A percentile compares a stretch with the other conserved stretches of the same genome.
phyloP scores from a whole-genome alignment of 2,113 vertebrate species.

The Sclerurus mexicanus region DNA sequence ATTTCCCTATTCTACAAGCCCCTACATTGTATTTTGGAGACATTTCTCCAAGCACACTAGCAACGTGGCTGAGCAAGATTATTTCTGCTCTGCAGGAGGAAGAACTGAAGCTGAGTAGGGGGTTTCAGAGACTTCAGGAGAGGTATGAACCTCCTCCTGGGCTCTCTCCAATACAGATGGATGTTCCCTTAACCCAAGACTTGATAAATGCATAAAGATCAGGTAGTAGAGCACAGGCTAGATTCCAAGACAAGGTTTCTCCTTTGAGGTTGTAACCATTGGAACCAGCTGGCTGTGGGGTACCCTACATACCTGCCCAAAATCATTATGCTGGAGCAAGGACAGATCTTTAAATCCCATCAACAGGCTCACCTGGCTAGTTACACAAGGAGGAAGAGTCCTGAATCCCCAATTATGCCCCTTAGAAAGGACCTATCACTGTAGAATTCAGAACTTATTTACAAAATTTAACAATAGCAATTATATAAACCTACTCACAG shows the following conservation, averaged over 20 bases:
- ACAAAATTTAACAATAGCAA: not conserved
- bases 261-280: not conserved
- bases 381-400: not conserved
- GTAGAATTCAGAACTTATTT: not conserved
- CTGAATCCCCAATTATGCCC: not conserved
- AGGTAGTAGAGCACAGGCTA: not conserved
- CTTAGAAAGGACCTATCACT: not conserved
- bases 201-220: not conserved
- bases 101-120: not conserved
- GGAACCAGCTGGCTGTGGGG: not conserved
- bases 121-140: not conserved
- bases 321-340: not conserved
- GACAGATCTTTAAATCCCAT: not conserved
- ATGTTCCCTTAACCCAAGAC: not conserved
- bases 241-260: not conserved
- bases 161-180: not conserved
- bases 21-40: not conserved
- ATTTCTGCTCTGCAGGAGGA: not conserved
- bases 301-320: not conserved
- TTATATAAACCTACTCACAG: slow-evolving; percentile 25
- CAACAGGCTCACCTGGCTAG: not conserved
- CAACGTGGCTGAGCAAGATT: not conserved
- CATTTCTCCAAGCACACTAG: not conserved
- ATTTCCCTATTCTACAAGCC: not conserved
- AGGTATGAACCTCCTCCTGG: not conserved